These are phyloP conservation scores for Paramacrobiotus metropolitanus DNA, from an alignment of 1,140 invertebrate species.

Conservation along the genomic window DNA sequence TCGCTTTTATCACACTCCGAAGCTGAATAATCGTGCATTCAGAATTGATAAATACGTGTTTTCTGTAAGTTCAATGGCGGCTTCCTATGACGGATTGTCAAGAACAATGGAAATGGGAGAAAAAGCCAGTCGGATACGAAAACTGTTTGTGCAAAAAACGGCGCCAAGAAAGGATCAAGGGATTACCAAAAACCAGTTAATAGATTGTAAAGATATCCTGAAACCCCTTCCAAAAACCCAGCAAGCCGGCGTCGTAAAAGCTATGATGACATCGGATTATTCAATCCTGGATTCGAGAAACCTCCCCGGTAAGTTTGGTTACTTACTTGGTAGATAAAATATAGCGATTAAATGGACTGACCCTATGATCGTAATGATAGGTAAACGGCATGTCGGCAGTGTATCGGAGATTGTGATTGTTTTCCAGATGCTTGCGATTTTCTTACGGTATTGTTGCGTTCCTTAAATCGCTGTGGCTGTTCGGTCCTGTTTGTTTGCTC, in stretches of 20 bases:
- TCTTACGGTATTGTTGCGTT: background rate
- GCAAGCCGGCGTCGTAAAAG: background rate
- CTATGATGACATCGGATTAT: background rate
- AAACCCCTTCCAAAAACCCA: background rate
- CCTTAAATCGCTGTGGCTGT: background rate
- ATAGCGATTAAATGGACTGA: too few species aligned
- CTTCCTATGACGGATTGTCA: background rate
- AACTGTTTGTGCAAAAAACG: background rate
- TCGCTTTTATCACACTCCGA: background rate
- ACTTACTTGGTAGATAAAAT: too few species aligned
- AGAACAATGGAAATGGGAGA: background rate
- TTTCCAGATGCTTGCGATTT: background rate
- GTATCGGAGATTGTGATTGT: too few species aligned
- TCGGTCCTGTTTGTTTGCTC: background rate
- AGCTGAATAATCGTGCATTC: background rate
- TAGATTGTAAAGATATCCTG: background rate
- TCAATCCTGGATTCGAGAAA: background rate
- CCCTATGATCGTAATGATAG: too few species aligned
- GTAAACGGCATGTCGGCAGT: too few species aligned
- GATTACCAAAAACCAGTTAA: background rate
- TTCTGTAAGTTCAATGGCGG: background rate
- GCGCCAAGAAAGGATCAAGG: background rate
- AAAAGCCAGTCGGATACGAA: background rate
- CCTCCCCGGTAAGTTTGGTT: background rate
- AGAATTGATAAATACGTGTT: background rate